phyloP scores from a whole-genome alignment of 2,113 vertebrate genomes.

The Saguinus midas region DNA sequence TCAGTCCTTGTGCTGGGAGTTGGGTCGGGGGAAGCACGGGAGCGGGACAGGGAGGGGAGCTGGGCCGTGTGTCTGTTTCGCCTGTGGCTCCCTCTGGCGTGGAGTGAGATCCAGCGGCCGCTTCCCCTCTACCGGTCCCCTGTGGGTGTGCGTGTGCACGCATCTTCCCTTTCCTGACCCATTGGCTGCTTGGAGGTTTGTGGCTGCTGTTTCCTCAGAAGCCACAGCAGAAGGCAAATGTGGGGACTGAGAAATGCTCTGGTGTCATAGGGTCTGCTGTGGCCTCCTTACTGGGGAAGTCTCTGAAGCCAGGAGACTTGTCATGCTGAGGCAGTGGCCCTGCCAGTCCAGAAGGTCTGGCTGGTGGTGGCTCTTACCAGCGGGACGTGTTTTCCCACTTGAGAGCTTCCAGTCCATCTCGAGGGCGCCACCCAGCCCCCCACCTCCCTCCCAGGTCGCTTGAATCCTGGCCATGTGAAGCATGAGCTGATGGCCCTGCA shows the following conservation, averaged over 20 bases:
- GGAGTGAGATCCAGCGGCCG: neutral
- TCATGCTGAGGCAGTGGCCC: neutral
- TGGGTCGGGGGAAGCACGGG: neutral
- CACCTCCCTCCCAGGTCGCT: neutral
- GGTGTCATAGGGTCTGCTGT: neutral
- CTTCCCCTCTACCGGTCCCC: neutral
- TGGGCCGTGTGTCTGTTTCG: neutral
- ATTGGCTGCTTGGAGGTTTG: neutral
- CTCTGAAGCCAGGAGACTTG: neutral
- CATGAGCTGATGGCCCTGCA: fast-evolving
- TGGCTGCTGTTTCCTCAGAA: neutral
- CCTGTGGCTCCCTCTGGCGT: neutral
- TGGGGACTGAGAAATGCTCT: neutral
- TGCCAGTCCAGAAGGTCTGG: neutral
- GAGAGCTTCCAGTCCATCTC: neutral
- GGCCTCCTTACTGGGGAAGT: neutral
- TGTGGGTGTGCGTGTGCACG: neutral
- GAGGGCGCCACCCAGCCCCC: neutral
- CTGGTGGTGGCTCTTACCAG: neutral
- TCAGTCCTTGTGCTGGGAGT: neutral
- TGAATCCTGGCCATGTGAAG: neutral
- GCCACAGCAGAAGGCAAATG: neutral
- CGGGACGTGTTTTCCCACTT: neutral
- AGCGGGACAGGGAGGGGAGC: neutral
- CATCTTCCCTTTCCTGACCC: neutral